Evolutionary conservation across 1,140 invertebrate species (phyloP), one percentile per base, ranked within the genome.

Genomic region (Rhagoletis zephyria): DNA sequence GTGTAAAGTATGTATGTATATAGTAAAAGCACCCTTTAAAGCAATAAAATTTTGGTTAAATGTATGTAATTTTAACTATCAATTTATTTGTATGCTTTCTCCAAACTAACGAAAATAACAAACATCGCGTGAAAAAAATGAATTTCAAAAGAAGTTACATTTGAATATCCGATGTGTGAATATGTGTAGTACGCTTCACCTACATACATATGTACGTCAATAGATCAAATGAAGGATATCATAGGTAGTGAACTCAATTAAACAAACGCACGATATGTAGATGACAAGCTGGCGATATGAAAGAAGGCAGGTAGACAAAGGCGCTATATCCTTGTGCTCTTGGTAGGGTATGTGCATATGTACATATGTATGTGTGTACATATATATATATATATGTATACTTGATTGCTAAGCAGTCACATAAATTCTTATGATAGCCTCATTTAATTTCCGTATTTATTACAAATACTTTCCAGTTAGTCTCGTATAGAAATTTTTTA

Each of bases 251-350:
- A 85, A 85, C 81, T 85, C 81, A 85, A 85, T 85, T 85, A 85
- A 59, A 61, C 81, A 85, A 85, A 85, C 81, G 59, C 81, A 85
- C 81, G 81, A 59, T 85, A 60, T 85, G 81, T 61, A 59, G 81
- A 85, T 85, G 81, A 12, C 48, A 85, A 12, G 48, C 9, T 9
- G 42, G 81, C 51, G 81, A 85, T 61, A 85, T 56, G 81, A 61
- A 10, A 56, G 30, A 42, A 14, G 3, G 59, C n/a, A 67, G 64
- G 64, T 40, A 67, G 16, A 56, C 51, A 4, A 5, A 6, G 10
- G 42, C 42, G 10, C 12, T 4, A 45, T 12, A 14, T 70, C 14
- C 10, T 40, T 40, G 16, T 70, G 42, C 30, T 12, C 9, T 30
- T 9, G 51, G 30, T 30, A 30, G 30, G 9, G 9, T 56, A 56